Conservation (phyloP, 2,888 invertebrate species). For the Neuroscelio doddi region DNA sequence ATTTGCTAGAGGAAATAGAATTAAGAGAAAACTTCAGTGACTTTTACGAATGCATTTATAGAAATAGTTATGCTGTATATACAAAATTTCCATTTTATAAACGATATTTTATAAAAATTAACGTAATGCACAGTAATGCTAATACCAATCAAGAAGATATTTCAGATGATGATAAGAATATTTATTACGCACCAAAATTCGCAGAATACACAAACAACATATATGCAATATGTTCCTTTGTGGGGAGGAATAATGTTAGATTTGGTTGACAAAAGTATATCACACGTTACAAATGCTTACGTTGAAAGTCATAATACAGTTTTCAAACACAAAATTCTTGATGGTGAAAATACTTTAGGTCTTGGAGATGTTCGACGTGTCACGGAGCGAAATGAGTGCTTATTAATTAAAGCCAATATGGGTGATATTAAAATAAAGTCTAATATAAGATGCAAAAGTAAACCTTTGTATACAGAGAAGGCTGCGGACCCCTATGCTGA, state of each 20-base stretch:
- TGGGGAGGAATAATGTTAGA: conserved; percentile 39
- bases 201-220: not conserved
- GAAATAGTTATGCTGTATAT: not conserved
- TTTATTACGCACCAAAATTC: conserved; percentile 1
- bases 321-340: conserved; percentile 7
- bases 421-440: not conserved
- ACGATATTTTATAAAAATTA: too few species aligned
- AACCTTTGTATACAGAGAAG: conserved; percentile 8
- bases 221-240: conserved; percentile 13
- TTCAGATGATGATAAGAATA: not conserved
- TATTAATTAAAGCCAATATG: conserved; percentile 6
- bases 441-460: not conserved
- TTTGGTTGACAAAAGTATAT: conserved; percentile 27
- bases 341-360: not conserved
- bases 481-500: conserved; percentile 19
- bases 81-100: not conserved
- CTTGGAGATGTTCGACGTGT: conserved; percentile 11
- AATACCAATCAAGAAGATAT: not conserved
- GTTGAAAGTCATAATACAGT: conserved; percentile 29
- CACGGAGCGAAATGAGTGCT: conserved; percentile 1
- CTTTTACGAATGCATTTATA: not conserved
- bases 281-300: conserved; percentile 41
- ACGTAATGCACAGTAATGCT: too few species aligned
- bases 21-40: too few species aligned
- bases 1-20: too few species aligned